A percentile compares a stretch with the other conserved stretches of the same genome.
Conservation (phyloP, 2,888 invertebrate species). For the Papilio protenor region DNA sequence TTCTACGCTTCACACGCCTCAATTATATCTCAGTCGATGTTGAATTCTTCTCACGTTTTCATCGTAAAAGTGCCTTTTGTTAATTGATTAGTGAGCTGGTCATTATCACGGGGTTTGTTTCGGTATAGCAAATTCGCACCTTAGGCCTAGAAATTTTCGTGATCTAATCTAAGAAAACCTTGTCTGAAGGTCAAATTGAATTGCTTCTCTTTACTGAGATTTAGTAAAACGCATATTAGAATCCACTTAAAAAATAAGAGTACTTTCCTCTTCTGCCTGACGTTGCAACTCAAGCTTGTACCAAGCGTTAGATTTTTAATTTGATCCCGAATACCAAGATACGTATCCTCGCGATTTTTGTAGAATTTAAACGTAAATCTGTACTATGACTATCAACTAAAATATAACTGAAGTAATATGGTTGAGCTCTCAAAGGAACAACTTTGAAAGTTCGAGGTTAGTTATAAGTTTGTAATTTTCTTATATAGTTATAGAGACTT, state of each 20-base stretch:
- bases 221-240: no score
- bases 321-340: background rate
- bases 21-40: slow-evolving; percentile 58
- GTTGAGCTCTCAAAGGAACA: background rate
- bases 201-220: no score
- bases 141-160: slow-evolving; percentile 3
- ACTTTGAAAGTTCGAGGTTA: background rate
- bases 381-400: background rate
- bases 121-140: slow-evolving; percentile 24
- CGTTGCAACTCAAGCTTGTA: background rate
- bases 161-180: background rate
- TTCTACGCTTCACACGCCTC: slow-evolving; percentile 68
- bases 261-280: no score
- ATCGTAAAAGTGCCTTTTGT: slow-evolving; percentile 49
- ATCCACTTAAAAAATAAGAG: no score
- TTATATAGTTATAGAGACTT: background rate
- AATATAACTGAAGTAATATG: background rate
- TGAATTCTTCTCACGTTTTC: slow-evolving; percentile 64
- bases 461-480: slow-evolving; percentile 18
- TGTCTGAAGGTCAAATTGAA: background rate
- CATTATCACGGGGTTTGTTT: slow-evolving; percentile 44
- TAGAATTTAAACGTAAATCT: background rate
- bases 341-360: background rate
- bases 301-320: background rate
- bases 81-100: slow-evolving; percentile 43